Evolutionary conservation across 2,113 vertebrate genomes (phyloP).

Genomic region (Falco punctatus): DNA sequence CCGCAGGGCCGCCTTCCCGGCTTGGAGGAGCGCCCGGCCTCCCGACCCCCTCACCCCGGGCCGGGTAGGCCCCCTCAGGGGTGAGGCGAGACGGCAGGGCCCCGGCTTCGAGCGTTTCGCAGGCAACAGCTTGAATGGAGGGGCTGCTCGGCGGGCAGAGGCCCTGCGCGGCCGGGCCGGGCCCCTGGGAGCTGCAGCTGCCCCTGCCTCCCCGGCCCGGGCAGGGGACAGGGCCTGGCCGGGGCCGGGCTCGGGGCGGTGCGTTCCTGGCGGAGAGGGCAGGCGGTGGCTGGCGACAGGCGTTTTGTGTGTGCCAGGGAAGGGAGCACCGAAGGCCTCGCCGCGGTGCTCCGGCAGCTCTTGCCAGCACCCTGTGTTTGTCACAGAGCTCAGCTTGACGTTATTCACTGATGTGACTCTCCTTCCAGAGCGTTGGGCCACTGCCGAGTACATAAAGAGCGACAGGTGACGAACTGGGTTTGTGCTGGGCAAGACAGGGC

Average conservation of each 20-base stretch:
- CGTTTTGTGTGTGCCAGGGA: neutral
- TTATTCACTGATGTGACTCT: neutral
- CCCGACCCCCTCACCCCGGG: neutral
- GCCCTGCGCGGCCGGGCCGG: neutral
- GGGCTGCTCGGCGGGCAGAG: neutral
- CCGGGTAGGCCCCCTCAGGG: neutral
- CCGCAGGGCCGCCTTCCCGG: neutral
- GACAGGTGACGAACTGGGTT: accelerated
- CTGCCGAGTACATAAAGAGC: neutral
- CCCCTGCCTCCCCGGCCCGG: neutral
- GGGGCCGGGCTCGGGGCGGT: no score
- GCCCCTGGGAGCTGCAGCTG: neutral
- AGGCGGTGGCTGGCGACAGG: neutral
- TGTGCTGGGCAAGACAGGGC: accelerated
- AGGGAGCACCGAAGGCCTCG: neutral
- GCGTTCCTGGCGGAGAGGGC: neutral
- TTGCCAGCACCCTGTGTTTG: neutral
- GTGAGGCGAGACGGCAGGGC: neutral
- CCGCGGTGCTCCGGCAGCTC: neutral
- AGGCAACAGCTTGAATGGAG: neutral
- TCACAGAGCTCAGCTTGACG: neutral
- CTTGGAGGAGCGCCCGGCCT: neutral
- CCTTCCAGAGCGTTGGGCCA: neutral
- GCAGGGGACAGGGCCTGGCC: neutral
- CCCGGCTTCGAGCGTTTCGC: neutral